A percentile compares a stretch with the other conserved stretches of the same genome.
phyloP scores from a whole-genome alignment of 2,113 vertebrate species.

The Penelope pileata region DNA sequence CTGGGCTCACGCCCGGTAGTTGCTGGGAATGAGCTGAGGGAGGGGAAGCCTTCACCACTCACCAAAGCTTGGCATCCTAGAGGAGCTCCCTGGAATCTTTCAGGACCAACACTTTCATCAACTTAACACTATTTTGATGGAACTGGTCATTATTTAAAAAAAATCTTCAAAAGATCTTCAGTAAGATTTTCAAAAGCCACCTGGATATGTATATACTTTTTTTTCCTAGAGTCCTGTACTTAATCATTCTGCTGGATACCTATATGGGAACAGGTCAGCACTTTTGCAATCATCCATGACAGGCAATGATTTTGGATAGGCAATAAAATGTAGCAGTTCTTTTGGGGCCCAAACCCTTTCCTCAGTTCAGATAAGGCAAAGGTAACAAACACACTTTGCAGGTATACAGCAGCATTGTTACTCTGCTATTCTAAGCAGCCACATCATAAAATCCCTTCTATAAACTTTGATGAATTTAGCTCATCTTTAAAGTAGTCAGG shows the following conservation, averaged over 20 bases:
- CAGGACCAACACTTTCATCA: neutral
- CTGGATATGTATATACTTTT: neutral
- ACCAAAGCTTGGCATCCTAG: neutral
- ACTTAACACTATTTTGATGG: neutral
- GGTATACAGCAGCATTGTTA: neutral
- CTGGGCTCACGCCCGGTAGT: neutral
- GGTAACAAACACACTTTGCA: neutral
- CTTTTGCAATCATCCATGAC: neutral
- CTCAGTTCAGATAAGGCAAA: neutral
- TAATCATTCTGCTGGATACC: neutral
- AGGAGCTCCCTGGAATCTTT: neutral
- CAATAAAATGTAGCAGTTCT: neutral
- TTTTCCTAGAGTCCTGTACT: neutral
- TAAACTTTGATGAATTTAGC: conserved; percentile 24
- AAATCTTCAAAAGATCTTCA: neutral
- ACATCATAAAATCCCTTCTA: neutral
- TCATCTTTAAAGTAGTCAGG: conserved; percentile 5
- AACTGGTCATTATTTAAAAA: neutral
- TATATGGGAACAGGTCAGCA: neutral
- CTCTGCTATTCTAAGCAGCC: neutral
- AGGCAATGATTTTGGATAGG: neutral
- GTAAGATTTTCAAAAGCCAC: neutral
- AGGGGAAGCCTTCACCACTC: neutral
- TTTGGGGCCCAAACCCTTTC: neutral
- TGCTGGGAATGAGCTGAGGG: neutral